These are phyloP conservation scores for Epistrophella euchroma DNA, from an alignment of 2,888 invertebrate species.

Conservation along the genomic window DNA sequence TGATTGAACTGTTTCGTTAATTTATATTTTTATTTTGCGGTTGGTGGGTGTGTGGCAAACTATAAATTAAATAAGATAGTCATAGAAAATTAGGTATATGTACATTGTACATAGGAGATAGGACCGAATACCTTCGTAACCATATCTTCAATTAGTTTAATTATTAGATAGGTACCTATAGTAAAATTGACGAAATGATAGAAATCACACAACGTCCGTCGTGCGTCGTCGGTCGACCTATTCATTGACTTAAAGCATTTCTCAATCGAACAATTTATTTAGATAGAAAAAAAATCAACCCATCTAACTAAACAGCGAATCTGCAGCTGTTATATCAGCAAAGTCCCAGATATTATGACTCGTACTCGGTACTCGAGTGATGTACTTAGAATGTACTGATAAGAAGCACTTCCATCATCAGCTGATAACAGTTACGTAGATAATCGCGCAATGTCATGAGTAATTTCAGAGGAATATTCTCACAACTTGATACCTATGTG, in stretches of 20 bases:
- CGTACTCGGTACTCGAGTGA: not conserved
- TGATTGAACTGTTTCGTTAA: slow-evolving; percentile 1
- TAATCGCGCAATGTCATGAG: slow-evolving; percentile 30
- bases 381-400: slow-evolving; percentile 46
- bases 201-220: not conserved
- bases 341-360: slow-evolving; percentile 7
- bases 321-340: not conserved
- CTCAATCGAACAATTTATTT: slow-evolving; percentile 54
- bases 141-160: slow-evolving; percentile 15
- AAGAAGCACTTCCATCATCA: slow-evolving; percentile 29
- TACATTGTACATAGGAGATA: not conserved
- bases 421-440: slow-evolving; percentile 16
- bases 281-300: not conserved
- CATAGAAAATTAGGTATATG: not conserved
- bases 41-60: not conserved
- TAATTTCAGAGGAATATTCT: slow-evolving; percentile 49
- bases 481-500: not conserved
- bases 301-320: not conserved
- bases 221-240: not conserved
- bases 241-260: slow-evolving; percentile 47
- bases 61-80: slow-evolving; percentile 34
- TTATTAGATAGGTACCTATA: slow-evolving; percentile 11
- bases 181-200: not conserved
- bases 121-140: no score
- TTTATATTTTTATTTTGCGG: not conserved